Conservation (phyloP, 2,888 invertebrate species). For the Eilema depressum region DNA sequence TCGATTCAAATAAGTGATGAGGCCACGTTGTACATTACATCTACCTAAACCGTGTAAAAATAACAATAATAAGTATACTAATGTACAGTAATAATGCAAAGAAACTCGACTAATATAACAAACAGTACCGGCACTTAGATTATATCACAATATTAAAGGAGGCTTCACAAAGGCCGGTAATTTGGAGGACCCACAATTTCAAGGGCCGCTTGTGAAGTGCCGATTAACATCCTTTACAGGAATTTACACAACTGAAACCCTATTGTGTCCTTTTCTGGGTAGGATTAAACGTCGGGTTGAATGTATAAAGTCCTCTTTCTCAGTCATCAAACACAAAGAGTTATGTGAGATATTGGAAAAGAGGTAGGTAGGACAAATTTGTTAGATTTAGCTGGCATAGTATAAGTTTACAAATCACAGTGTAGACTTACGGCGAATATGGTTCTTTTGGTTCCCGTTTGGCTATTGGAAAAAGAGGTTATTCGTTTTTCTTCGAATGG, state of each 20-base stretch:
- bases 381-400: not conserved
- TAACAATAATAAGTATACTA: not conserved
- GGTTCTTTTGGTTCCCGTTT: not conserved
- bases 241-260: slow-evolving; percentile 15
- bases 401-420: not conserved
- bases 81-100: not conserved
- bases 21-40: no score
- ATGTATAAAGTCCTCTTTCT: not conserved
- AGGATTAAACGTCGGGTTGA: slow-evolving; percentile 13
- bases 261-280: slow-evolving; percentile 24
- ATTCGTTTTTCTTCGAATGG: no score
- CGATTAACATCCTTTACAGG: slow-evolving; percentile 26
- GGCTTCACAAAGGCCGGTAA: slow-evolving; percentile 14
- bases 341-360: not conserved
- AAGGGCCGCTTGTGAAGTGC: slow-evolving; percentile 7
- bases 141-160: slow-evolving; percentile 17
- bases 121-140: slow-evolving; percentile 10
- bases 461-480: no score
- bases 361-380: not conserved
- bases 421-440: not conserved
- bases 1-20: no score
- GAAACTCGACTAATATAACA: not conserved
- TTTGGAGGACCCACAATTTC: slow-evolving; percentile 23
- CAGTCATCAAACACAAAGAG: not conserved
- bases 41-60: not conserved